Evolutionary conservation across 2,888 invertebrate genomes (phyloP).

Genomic region (Kuschelorhynchus macadamiae): DNA sequence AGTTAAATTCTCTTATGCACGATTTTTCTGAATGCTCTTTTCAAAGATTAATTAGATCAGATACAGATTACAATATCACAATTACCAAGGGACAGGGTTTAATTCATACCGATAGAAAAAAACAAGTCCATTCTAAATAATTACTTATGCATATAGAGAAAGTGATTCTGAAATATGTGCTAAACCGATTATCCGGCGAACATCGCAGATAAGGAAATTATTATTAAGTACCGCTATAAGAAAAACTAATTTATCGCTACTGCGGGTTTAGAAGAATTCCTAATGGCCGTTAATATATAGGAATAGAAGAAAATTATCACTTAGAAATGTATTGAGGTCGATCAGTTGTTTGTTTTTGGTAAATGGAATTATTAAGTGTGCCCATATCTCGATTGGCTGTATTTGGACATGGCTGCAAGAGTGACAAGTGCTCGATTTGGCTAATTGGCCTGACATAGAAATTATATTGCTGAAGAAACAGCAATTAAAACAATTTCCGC

Average conservation of each 20-base stretch:
- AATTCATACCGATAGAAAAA: conserved; percentile 3
- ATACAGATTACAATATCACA: not conserved
- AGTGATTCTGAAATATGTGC: conserved; percentile 4
- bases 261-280: conserved; percentile 17
- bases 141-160: no score
- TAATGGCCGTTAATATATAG: conserved; percentile 18
- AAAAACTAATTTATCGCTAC: conserved; percentile 1
- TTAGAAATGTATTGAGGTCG: conserved; percentile 30
- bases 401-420: no score
- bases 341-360: conserved; percentile 35
- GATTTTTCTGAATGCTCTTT: no score
- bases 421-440: no score
- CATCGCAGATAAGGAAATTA: conserved; percentile 14
- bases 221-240: not conserved
- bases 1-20: no score
- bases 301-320: conserved; percentile 20
- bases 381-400: no score
- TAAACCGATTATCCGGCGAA: conserved; percentile 8
- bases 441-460: no score
- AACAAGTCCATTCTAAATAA: conserved; percentile 4
- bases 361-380: not conserved
- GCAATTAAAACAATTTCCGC: no score
- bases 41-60: no score
- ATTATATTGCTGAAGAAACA: no score
- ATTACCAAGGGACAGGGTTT: conserved; percentile 5